These are phyloP conservation scores for Prinia subflava DNA, from an alignment of 2,113 vertebrate species.

Conservation along the genomic window DNA sequence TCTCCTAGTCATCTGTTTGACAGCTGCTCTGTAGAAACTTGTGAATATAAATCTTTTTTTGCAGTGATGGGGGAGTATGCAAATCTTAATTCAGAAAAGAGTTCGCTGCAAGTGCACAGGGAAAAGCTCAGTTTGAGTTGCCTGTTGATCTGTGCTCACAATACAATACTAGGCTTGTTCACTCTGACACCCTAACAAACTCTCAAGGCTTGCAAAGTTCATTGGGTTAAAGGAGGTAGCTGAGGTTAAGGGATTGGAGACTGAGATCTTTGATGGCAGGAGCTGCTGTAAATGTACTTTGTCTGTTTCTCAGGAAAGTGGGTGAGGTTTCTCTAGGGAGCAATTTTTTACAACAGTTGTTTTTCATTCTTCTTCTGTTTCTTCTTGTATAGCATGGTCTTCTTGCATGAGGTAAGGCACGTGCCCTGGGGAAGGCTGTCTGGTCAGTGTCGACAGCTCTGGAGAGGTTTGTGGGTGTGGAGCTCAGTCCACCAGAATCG, in stretches of 20 bases:
- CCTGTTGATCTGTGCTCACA: not conserved
- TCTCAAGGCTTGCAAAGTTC: not conserved
- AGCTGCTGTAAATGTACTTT: not conserved
- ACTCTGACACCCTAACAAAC: not conserved
- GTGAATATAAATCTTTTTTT: constrained; percentile 63
- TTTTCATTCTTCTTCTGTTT: not conserved
- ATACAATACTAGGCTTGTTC: not conserved
- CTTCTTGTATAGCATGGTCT: not conserved
- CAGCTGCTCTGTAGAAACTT: constrained; percentile 58
- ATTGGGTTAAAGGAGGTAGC: not conserved
- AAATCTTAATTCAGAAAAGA: constrained; percentile 59
- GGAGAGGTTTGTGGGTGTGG: not conserved
- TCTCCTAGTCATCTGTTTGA: constrained; percentile 53
- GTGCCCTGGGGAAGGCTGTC: not conserved
- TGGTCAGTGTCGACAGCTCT: not conserved
- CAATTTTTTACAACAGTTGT: not conserved
- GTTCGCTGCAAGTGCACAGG: not conserved
- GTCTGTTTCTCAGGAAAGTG: not conserved
- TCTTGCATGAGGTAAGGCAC: not conserved
- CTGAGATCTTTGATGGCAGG: not conserved
- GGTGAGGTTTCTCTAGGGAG: not conserved
- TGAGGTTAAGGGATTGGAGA: not conserved
- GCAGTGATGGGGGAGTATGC: constrained; percentile 46
- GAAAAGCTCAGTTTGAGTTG: not conserved
- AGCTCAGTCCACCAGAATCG: not conserved